These are phyloP conservation scores for Cavia porcellus DNA, from an alignment of 2,113 vertebrate genomes.

Conservation along the genomic window DNA sequence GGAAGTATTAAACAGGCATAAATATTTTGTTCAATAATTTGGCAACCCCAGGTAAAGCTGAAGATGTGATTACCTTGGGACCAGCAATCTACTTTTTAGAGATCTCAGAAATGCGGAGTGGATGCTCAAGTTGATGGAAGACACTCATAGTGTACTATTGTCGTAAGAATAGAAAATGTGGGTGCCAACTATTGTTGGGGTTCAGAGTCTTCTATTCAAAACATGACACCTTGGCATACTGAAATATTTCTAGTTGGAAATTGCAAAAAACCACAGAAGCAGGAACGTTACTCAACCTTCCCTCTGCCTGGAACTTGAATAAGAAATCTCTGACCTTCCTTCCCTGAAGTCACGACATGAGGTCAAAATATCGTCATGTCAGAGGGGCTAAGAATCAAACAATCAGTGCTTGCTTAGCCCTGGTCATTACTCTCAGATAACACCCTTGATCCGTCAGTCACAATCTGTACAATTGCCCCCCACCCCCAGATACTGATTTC, in stretches of 20 bases:
- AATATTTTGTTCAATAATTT: constrained; percentile 29
- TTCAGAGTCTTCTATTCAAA: not conserved
- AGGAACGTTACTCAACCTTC: not conserved
- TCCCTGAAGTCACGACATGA: not conserved
- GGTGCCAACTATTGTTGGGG: not conserved
- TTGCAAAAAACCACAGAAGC: not conserved
- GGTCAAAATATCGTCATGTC: not conserved
- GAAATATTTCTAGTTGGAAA: not conserved
- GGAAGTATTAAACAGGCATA: not conserved
- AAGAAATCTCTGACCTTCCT: not conserved
- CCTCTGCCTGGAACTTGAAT: not conserved
- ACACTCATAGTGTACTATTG: not conserved
- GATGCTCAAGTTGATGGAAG: not conserved
- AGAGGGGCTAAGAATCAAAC: not conserved
- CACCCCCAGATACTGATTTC: not conserved
- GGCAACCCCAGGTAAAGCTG: not conserved
- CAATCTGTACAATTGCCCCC: not conserved
- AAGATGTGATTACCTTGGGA: not conserved
- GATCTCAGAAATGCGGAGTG: not conserved
- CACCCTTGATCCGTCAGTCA: not conserved
- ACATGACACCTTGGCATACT: not conserved
- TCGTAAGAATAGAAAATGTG: not conserved
- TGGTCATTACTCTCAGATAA: not conserved
- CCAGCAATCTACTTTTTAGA: not conserved
- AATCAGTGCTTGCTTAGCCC: not conserved